phyloP scores from a whole-genome alignment of 2,113 vertebrate genomes.

The Leuciscus idus region DNA sequence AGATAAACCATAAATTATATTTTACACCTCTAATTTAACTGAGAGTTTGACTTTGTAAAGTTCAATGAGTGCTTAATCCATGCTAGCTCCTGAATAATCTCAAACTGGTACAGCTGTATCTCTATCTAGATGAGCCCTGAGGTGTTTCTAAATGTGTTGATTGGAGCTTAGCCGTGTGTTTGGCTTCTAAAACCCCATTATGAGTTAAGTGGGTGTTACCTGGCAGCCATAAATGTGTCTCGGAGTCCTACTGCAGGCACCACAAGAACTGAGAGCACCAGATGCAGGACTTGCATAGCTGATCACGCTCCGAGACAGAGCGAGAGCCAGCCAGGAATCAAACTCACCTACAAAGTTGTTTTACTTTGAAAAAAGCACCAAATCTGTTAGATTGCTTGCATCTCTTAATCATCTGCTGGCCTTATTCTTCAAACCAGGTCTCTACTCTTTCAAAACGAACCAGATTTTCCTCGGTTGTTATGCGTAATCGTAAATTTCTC shows the following conservation, averaged over 20 bases:
- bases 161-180: constrained; percentile 24
- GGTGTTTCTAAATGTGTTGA: constrained; percentile 39
- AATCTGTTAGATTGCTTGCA: not conserved
- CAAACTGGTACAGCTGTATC: not conserved
- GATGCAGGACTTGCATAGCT: constrained; percentile 32
- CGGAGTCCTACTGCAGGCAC: not conserved
- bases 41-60: constrained; percentile 25
- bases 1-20: not conserved
- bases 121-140: constrained; percentile 22
- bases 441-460: not conserved
- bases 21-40: not conserved
- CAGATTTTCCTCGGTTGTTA: constrained; percentile 21
- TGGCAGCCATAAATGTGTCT: constrained; percentile 41
- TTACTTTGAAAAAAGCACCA: constrained; percentile 29
- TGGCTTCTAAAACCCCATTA: constrained; percentile 31
- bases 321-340: constrained; percentile 8
- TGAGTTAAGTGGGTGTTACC: constrained; percentile 35
- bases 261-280: constrained; percentile 32
- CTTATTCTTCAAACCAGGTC: constrained; percentile 35
- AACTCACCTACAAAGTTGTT: constrained; percentile 34
- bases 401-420: not conserved
- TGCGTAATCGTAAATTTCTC: constrained; percentile 37
- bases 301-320: constrained; percentile 27
- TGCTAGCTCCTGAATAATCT: constrained; percentile 20
- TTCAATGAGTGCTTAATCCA: not conserved